Percentiles rank a stretch among this genome's conserved stretches.
These are phyloP conservation scores for Cryptotis parvus DNA, from an alignment of 2,113 vertebrate species.

Conservation along the genomic window DNA sequence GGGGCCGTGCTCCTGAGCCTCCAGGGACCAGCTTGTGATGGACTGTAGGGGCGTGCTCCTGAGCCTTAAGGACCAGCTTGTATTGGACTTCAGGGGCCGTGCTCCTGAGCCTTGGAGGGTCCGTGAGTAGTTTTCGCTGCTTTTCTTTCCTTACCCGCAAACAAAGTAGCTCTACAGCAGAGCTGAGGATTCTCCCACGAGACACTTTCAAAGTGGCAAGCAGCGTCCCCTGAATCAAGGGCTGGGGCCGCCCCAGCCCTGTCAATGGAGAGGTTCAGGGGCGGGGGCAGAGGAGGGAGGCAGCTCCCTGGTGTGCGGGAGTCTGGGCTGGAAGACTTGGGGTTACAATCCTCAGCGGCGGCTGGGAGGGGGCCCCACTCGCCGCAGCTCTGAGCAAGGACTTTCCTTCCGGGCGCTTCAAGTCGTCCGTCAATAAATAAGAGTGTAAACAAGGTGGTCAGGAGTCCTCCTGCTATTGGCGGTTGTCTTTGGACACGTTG, in stretches of 20 bases:
- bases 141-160: constrained; percentile 27
- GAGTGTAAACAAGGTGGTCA: constrained; percentile 77
- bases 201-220: constrained; percentile 47
- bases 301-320: fast-evolving
- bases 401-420: constrained; percentile 57
- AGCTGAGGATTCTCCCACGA: constrained; percentile 17
- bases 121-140: background rate
- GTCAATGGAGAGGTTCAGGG: background rate
- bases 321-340: constrained; percentile 49
- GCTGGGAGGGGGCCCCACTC: background rate
- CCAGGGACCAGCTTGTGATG: fast-evolving
- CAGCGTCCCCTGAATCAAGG: constrained; percentile 67
- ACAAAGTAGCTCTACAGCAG: constrained; percentile 39
- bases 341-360: background rate
- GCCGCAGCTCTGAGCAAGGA: background rate
- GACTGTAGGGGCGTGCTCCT: too few species aligned
- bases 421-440: constrained; percentile 78
- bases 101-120: background rate
- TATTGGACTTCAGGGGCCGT: background rate
- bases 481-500: constrained; percentile 97
- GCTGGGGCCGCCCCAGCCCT: constrained; percentile 8
- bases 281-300: fast-evolving
- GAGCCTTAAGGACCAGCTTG: too few species aligned
- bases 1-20: too few species aligned
- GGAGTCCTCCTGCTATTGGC: constrained; percentile 85